Conservation (phyloP, 2,113 vertebrate species). For the Stigmatopora argus region DNA sequence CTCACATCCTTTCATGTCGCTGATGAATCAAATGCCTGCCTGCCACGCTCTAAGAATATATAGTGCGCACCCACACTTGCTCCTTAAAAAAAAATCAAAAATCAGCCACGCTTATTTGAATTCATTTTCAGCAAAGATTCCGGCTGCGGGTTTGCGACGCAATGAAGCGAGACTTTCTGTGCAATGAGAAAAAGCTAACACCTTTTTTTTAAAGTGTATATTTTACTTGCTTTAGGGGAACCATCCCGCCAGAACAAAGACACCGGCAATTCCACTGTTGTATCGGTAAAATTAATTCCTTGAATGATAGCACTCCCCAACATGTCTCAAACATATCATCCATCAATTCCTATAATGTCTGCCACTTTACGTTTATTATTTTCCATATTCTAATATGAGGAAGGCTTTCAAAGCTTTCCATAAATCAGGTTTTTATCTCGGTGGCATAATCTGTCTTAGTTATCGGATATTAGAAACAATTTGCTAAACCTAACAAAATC, state of each 20-base stretch:
- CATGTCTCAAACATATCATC: constrained; percentile 20
- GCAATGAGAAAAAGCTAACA: background rate
- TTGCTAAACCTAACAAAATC: constrained; percentile 43
- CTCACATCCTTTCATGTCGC: constrained; percentile 36
- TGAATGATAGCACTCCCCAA: background rate
- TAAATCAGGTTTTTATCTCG: constrained; percentile 41
- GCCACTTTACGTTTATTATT: constrained; percentile 30
- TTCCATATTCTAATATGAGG: constrained; percentile 24
- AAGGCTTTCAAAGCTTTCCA: constrained; percentile 40
- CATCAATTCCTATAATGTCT: constrained; percentile 21
- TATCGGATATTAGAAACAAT: constrained; percentile 52
- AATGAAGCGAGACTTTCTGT: background rate
- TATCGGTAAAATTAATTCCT: constrained; percentile 20
- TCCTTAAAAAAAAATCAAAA: constrained; percentile 6
- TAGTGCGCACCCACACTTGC: constrained; percentile 22
- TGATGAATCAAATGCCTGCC: constrained; percentile 30
- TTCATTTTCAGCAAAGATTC: constrained; percentile 20
- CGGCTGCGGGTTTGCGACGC: background rate
- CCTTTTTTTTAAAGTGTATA: background rate
- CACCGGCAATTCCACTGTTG: background rate
- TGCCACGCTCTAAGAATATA: constrained; percentile 30
- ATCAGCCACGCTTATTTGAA: constrained; percentile 25
- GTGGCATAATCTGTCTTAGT: constrained; percentile 51
- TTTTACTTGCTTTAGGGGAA: constrained; percentile 7
- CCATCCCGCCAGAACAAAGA: background rate